Conservation (phyloP, 2,888 invertebrate genomes). For the Rhabditoides inermis region DNA sequence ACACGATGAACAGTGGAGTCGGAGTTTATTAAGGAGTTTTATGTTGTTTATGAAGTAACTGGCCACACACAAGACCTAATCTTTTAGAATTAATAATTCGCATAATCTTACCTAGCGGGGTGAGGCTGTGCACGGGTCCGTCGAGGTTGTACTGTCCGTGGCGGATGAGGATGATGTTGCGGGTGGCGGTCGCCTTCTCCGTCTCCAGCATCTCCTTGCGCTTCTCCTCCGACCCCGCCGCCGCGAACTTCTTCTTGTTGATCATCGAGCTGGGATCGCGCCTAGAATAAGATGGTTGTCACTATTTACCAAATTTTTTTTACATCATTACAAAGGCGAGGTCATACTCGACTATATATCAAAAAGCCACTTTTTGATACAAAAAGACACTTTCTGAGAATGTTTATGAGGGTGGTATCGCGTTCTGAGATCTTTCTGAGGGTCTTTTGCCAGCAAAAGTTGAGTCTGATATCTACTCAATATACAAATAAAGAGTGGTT, state of each 20-base stretch:
- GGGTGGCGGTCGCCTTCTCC: slow-evolving; percentile 56
- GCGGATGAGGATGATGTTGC: slow-evolving; percentile 81
- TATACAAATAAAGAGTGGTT: background rate
- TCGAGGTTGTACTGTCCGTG: slow-evolving; percentile 85
- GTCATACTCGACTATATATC: too few relatives aligned
- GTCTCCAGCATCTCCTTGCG: slow-evolving; percentile 34
- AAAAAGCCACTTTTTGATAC: too few relatives aligned
- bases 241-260: slow-evolving; percentile 23
- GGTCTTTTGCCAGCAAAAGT: too few relatives aligned
- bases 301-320: background rate
- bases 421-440: too few relatives aligned
- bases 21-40: too few relatives aligned
- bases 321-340: too few relatives aligned
- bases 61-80: background rate
- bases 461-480: too few relatives aligned
- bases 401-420: too few relatives aligned
- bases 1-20: too few relatives aligned
- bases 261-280: slow-evolving; percentile 40
- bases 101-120: slow-evolving; percentile 65
- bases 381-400: background rate
- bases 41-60: background rate
- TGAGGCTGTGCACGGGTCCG: slow-evolving; percentile 60
- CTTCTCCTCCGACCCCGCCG: slow-evolving; percentile 28
- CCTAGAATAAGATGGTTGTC: slow-evolving; percentile 19
- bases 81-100: background rate